Conservation (phyloP, 2,113 vertebrate genomes). For the Uropsilus gracilis region DNA sequence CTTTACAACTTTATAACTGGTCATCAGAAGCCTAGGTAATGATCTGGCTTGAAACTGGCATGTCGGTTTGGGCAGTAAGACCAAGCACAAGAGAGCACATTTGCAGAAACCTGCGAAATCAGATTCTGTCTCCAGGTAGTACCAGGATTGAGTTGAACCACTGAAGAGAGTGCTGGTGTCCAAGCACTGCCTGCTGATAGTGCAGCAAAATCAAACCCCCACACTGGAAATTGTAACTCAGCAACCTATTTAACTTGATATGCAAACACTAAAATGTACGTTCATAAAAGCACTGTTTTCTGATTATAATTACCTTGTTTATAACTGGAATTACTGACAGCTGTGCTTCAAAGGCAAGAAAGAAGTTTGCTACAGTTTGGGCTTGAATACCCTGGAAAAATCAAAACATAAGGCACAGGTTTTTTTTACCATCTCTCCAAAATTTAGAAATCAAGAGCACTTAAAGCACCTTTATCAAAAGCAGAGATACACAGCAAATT, state of each 20-base stretch:
- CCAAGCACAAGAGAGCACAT: background rate
- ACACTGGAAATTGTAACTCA: background rate
- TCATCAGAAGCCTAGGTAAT: background rate
- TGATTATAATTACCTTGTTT: constrained; percentile 92
- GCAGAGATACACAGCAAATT: background rate
- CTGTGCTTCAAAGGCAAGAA: constrained; percentile 97
- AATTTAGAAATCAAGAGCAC: background rate
- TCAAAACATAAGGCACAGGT: constrained; percentile 26
- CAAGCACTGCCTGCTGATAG: background rate
- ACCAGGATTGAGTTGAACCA: background rate
- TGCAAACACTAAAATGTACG: constrained; percentile 28
- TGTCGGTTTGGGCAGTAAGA: background rate
- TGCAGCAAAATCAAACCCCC: background rate
- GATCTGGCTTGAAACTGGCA: background rate
- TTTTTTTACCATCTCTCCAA: background rate
- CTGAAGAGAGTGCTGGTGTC: background rate
- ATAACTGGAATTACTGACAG: constrained; percentile 95
- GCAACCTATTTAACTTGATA: background rate
- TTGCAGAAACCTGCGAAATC: background rate
- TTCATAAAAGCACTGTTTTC: background rate
- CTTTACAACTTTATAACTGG: background rate
- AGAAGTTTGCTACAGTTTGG: constrained; percentile 98
- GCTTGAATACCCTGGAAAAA: constrained; percentile 95
- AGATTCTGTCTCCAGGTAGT: background rate
- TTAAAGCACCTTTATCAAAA: background rate